These are phyloP conservation scores for Anticlea derivata DNA, from an alignment of 2,888 invertebrate genomes.

Conservation along the genomic window DNA sequence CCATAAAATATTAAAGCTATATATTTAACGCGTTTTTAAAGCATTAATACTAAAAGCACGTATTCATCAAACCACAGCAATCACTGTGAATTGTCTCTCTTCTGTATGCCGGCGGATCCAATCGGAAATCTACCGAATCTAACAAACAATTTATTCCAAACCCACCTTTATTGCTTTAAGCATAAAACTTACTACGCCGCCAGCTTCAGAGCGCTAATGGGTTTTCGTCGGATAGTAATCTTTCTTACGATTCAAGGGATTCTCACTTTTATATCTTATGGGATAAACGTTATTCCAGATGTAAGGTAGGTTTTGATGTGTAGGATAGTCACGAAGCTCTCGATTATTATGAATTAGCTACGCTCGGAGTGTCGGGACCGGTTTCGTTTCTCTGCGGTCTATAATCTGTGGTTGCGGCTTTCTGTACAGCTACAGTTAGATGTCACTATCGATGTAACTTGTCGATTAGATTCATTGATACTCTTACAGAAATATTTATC, in stretches of 20 bases:
- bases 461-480: conserved; percentile 6
- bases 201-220: conserved; percentile 19
- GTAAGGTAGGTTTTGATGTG: conserved; percentile 35
- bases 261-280: conserved; percentile 4
- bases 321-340: conserved; percentile 52
- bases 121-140: conserved; percentile 34
- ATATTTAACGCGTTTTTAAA: conserved; percentile 34
- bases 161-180: conserved; percentile 6
- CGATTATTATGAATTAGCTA: conserved; percentile 70
- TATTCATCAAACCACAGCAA: conserved; percentile 54
- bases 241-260: conserved; percentile 4
- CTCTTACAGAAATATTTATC: too few species aligned
- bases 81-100: conserved; percentile 56
- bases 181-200: conserved; percentile 11
- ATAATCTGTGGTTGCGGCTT: conserved; percentile 11
- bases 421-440: neutral
- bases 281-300: conserved; percentile 10
- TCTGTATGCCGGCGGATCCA: conserved; percentile 51
- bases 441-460: neutral
- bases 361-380: conserved; percentile 44
- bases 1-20: conserved; percentile 32
- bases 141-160: conserved; percentile 3
- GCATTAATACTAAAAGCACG: conserved; percentile 45
- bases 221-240: conserved; percentile 24
- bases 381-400: conserved; percentile 17